A percentile compares a stretch with the other conserved stretches of the same genome.
Conservation (phyloP, 2,113 vertebrate species). For the Ceratotherium simum region DNA sequence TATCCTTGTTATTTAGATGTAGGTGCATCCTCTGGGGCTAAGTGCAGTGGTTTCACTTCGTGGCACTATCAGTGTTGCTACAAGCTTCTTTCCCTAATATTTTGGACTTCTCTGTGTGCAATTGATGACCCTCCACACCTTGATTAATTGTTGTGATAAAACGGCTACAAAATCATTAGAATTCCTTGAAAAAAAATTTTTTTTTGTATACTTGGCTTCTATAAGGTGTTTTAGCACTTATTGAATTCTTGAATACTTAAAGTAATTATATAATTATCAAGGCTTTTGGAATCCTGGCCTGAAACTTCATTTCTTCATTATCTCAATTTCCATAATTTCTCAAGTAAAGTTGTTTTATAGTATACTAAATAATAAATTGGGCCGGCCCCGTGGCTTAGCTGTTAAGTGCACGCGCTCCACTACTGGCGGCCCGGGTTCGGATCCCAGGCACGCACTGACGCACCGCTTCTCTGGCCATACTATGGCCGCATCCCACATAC, state of each 20-base stretch:
- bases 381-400: too few species aligned
- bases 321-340: not conserved
- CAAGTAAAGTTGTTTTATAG: not conserved
- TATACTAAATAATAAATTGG: not conserved
- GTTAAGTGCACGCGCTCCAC: too few species aligned
- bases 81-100: not conserved
- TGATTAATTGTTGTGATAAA: not conserved
- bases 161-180: not conserved
- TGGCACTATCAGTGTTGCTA: not conserved
- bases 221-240: not conserved
- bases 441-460: too few species aligned
- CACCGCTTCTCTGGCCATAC: too few species aligned
- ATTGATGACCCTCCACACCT: not conserved
- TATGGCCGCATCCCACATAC: too few species aligned
- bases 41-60: not conserved
- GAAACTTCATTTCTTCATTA: not conserved
- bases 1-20: not conserved
- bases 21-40: not conserved
- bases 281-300: not conserved
- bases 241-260: not conserved
- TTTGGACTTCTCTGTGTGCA: not conserved
- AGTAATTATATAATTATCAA: not conserved
- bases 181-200: not conserved
- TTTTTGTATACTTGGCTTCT: not conserved
- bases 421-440: too few species aligned